Percentiles rank a stretch among this genome's conserved stretches.
These are phyloP conservation scores for Bursaphelenchus okinawaensis DNA, from an alignment of 2,888 invertebrate genomes.

Conservation along the genomic window DNA sequence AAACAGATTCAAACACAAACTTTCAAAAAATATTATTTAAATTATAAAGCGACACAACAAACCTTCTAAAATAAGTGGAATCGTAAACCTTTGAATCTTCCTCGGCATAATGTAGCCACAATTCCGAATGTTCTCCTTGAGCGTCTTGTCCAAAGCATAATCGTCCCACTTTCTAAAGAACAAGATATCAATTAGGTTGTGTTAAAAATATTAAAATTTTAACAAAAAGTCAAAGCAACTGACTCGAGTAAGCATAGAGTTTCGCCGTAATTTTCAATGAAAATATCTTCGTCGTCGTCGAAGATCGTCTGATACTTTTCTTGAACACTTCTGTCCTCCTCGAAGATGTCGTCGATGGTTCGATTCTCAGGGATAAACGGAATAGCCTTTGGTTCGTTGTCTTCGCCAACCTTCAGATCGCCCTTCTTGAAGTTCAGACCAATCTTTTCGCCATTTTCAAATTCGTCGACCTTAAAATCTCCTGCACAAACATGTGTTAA, in stretches of 20 bases:
- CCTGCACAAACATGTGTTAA: too few species aligned
- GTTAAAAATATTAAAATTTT: too few species aligned
- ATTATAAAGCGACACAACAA: background rate
- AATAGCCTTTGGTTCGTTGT: background rate
- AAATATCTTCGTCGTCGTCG: conserved; percentile 25
- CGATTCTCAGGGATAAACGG: conserved; percentile 21
- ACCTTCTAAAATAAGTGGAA: conserved; percentile 70
- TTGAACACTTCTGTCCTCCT: conserved; percentile 14
- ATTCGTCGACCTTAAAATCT: too few species aligned
- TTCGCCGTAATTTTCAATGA: conserved; percentile 14
- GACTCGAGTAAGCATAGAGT: too few species aligned
- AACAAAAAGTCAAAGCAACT: too few species aligned
- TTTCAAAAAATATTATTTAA: conserved; percentile 3
- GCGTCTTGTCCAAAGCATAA: conserved; percentile 10
- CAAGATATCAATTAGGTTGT: too few species aligned
- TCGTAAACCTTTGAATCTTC: conserved; percentile 83
- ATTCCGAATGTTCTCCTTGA: conserved; percentile 27
- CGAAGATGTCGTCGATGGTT: conserved; percentile 27
- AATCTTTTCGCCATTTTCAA: too few species aligned
- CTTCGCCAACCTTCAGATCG: background rate
- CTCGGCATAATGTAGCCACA: conserved; percentile 75
- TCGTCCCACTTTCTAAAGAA: conserved; percentile 28
- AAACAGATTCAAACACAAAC: background rate
- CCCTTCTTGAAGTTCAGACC: too few species aligned
- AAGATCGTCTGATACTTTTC: conserved; percentile 18